A percentile compares a stretch with the other conserved stretches of the same genome.
Evolutionary conservation across 2,797 vertebrate species (phyloP).

Genomic region (Spinus pinus): DNA sequence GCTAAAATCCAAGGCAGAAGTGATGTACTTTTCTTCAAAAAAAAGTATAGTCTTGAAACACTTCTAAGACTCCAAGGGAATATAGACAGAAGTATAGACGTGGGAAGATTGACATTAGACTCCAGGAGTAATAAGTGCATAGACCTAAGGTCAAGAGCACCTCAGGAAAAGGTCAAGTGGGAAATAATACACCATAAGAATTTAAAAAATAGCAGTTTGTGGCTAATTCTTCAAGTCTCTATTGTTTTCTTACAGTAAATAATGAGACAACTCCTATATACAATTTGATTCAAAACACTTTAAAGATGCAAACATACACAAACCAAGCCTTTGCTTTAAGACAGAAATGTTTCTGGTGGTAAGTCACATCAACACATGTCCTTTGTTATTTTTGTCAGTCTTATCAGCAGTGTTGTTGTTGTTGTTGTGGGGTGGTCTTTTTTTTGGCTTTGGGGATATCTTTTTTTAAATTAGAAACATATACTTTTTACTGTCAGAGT

Average conservation of each 20-base stretch:
- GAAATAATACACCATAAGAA: neutral
- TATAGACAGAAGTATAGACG: neutral
- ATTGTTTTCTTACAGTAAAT: neutral
- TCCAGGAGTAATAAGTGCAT: neutral
- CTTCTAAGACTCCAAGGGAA: neutral
- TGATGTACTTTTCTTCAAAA: neutral
- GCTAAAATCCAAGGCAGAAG: neutral
- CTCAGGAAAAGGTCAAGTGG: neutral
- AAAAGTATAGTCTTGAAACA: neutral
- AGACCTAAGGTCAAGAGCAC: neutral
- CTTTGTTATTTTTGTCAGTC: neutral
- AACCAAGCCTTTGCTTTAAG: neutral
- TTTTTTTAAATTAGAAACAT: neutral
- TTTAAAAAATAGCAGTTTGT: conserved; percentile 13
- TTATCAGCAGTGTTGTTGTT: neutral
- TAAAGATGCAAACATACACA: neutral
- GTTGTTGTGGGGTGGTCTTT: neutral
- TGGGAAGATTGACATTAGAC: neutral
- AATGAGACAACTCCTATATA: neutral
- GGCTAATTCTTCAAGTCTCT: neutral
- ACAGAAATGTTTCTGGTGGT: neutral
- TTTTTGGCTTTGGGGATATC: neutral
- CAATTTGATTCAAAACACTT: neutral
- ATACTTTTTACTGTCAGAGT: neutral
- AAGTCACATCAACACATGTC: neutral